These are phyloP conservation scores for Channa striata DNA, from an alignment of 2,797 vertebrate genomes.

Conservation along the genomic window DNA sequence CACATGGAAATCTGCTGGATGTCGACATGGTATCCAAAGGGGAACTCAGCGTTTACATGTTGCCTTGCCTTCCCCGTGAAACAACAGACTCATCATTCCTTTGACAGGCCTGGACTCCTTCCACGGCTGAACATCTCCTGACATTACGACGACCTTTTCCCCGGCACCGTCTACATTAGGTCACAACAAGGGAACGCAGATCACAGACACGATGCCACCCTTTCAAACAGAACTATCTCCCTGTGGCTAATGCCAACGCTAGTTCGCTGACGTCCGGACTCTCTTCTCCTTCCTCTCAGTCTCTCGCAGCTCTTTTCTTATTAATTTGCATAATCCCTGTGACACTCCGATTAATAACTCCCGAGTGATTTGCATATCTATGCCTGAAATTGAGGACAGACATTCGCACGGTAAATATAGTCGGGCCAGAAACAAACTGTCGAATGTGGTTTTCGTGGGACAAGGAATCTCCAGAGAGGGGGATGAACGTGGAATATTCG, in stretches of 20 bases:
- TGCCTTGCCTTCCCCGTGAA: conserved; percentile 24
- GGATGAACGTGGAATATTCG: conserved; percentile 32
- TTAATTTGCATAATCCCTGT: conserved; percentile 82
- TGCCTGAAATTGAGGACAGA: conserved; percentile 76
- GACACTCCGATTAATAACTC: conserved; percentile 81
- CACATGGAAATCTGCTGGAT: conserved; percentile 39
- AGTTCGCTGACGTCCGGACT: conserved; percentile 60
- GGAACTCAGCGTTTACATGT: conserved; percentile 40
- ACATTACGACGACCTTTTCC: conserved; percentile 48
- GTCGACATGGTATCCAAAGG: conserved; percentile 29
- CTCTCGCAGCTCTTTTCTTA: conserved; percentile 48
- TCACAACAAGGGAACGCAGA: conserved; percentile 35
- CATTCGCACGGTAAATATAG: conserved; percentile 55
- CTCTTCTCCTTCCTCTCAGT: conserved; percentile 41
- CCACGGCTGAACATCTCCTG: background rate
- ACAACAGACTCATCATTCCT: conserved; percentile 36
- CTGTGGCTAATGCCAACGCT: conserved; percentile 55
- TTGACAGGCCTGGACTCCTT: conserved; percentile 17
- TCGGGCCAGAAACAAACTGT: conserved; percentile 53
- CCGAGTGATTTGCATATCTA: conserved; percentile 78
- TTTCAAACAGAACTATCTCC: conserved; percentile 58
- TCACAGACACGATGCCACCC: conserved; percentile 42
- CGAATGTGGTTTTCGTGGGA: conserved; percentile 15
- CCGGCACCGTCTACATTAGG: conserved; percentile 32
- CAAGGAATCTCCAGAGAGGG: conserved; percentile 27